Percentiles rank a stretch among this genome's conserved stretches.
Conservation (phyloP, 2,797 vertebrate genomes). For the Peromyscus eremicus region DNA sequence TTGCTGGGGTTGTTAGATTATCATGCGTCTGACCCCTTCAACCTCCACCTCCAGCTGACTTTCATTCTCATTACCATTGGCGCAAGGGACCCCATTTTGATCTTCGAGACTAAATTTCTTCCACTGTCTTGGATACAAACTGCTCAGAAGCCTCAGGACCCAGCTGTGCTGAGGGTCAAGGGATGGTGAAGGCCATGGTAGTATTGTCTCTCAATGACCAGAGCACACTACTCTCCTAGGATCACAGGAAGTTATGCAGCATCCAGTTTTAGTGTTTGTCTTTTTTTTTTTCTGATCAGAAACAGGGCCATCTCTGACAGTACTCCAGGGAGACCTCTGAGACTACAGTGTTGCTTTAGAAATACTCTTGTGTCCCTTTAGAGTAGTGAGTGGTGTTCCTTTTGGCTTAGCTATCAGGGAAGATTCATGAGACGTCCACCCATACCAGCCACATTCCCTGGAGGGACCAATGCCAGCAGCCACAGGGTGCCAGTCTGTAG, state of each 20-base stretch:
- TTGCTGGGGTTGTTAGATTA: too few relatives aligned
- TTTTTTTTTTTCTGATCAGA: neutral
- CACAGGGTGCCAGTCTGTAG: too few relatives aligned
- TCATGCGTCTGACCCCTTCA: neutral
- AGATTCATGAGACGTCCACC: neutral
- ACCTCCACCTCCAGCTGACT: neutral
- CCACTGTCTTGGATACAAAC: fast-evolving
- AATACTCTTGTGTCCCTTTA: fast-evolving
- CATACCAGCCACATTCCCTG: fast-evolving
- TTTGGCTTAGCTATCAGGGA: fast-evolving
- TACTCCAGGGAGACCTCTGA: fast-evolving
- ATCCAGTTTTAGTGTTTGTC: fast-evolving
- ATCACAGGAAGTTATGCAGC: fast-evolving
- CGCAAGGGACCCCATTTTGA: neutral
- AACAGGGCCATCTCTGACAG: neutral
- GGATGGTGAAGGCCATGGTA: neutral
- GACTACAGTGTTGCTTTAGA: fast-evolving
- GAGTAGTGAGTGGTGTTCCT: fast-evolving
- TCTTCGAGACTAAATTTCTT: neutral
- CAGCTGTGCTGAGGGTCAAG: too few relatives aligned
- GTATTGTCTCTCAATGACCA: fast-evolving
- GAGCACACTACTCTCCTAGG: too few relatives aligned
- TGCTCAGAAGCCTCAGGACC: neutral
- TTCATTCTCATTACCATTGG: neutral
- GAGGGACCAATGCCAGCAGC: neutral